Evolutionary conservation across 2,888 invertebrate genomes (phyloP).

Genomic region (Keiferia lycopersicella): DNA sequence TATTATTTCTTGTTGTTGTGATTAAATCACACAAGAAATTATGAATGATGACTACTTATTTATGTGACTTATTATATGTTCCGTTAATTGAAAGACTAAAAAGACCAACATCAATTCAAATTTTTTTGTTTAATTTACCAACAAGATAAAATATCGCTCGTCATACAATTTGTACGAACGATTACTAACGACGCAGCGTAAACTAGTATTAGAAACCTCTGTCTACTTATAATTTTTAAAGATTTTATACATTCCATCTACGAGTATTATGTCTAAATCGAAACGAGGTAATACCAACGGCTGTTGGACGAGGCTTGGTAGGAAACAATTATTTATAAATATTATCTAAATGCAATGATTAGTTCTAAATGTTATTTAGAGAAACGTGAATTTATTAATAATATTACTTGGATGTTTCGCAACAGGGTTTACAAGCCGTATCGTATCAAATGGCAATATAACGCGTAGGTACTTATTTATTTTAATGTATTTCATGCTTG

Average conservation of each 20-base stretch:
- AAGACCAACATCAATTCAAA: too few species aligned
- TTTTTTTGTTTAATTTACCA: too few species aligned
- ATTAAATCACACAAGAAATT: constrained; percentile 28
- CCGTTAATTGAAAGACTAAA: too few species aligned
- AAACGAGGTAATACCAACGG: constrained; percentile 15
- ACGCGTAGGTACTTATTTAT: constrained; percentile 55
- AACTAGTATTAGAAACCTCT: background rate
- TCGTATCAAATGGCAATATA: constrained; percentile 45
- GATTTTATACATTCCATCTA: constrained; percentile 1
- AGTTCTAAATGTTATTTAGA: constrained; percentile 16
- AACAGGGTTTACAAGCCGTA: constrained; percentile 33
- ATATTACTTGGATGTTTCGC: constrained; percentile 4
- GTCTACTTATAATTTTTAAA: background rate
- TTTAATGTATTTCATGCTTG: constrained; percentile 40
- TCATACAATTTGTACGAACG: too few species aligned
- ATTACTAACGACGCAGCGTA: too few species aligned
- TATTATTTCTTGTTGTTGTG: constrained; percentile 21
- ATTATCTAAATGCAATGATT: background rate
- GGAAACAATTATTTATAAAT: constrained; percentile 1
- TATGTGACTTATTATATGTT: background rate
- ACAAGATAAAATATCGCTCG: too few species aligned
- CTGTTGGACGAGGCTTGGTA: constrained; percentile 23
- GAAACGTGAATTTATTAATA: constrained; percentile 21
- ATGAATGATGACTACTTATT: constrained; percentile 20
- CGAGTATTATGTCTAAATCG: constrained; percentile 18